Evolutionary conservation across 2,797 vertebrate species (phyloP), one percentile per base, ranked within the genome.

Genomic region (Xenopus petersii): DNA sequence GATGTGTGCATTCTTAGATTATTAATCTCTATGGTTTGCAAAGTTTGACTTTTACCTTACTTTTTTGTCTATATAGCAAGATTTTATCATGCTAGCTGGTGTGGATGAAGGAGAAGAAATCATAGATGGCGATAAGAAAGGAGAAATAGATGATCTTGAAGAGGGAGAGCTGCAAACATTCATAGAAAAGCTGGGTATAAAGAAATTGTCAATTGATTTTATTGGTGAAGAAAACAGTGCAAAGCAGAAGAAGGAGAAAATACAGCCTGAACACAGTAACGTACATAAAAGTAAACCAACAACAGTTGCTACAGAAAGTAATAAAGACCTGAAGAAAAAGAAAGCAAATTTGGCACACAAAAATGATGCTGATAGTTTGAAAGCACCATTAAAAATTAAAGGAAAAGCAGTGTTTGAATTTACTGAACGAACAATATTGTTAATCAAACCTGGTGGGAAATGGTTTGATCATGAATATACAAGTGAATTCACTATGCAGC

Each of bases 391-490:
- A 9, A 86, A 84, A 66, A 93, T 88, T 78, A 91, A 79, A 17
- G 89, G 84, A 8, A 83, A 79, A 0, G 89, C 86, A 0, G 21
- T 89, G 12, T 96, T 95, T 83, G 95, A 96, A 75, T 98, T 97
- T 80, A 84, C 83, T 47, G 88, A 82, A 62, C 84, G 96, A 15
- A 86, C 87, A 17, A 62, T 83, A 0, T 82, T 98, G 80, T 86
- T 99, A 5, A 67, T 98, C 71, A 96, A 93, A 81, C 92, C 94
- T 0, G 95, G 94, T 0, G 93, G 94, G 10, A 99, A 96, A 60
- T 99, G 97, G 97, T 95, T 90, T 46, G 90, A 97, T 10, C 74
- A 91, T 0, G 95, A 96, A 0, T 97, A 96, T 72, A 82, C 91
- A 0, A 71, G 12, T 0, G 97, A 99, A 66, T 88, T 78, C 11